Conservation (phyloP, 2,113 vertebrate species). For the Balaenoptera acutorostrata region DNA sequence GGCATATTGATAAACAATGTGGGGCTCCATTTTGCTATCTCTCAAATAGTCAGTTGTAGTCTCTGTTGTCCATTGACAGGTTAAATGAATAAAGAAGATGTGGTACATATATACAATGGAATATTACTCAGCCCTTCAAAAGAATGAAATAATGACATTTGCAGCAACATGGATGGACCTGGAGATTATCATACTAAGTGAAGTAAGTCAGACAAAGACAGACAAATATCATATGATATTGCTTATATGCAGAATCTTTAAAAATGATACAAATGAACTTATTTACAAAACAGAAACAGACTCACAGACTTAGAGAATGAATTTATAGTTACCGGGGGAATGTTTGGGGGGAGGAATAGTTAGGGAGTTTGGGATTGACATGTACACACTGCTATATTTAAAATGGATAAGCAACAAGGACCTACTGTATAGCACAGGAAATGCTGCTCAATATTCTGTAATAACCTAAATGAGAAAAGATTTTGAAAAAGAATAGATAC, state of each 20-base stretch:
- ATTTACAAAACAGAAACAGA: not conserved
- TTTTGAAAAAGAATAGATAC: not conserved
- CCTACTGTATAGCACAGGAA: not conserved
- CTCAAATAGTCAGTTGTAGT: not conserved
- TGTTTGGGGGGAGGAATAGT: not conserved
- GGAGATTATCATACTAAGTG: too few species aligned
- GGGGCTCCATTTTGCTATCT: not conserved
- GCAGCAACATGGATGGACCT: too few species aligned
- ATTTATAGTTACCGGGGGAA: not conserved
- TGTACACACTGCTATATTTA: not conserved
- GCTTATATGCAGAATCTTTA: not conserved
- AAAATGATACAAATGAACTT: not conserved
- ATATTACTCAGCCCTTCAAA: too few species aligned
- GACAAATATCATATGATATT: not conserved
- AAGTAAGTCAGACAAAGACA: not conserved
- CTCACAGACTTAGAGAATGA: not conserved
- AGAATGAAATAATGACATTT: too few species aligned
- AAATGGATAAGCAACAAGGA: not conserved
- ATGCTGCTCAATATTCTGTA: not conserved
- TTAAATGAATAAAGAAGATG: not conserved
- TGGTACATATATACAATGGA: too few species aligned
- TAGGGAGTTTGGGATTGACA: not conserved
- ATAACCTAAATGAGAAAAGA: not conserved
- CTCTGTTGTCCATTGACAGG: not conserved
- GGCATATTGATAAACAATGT: not conserved